A percentile compares a stretch with the other conserved stretches of the same genome.
Evolutionary conservation across 2,113 vertebrate genomes (phyloP).

Genomic region (Caranx ignobilis): DNA sequence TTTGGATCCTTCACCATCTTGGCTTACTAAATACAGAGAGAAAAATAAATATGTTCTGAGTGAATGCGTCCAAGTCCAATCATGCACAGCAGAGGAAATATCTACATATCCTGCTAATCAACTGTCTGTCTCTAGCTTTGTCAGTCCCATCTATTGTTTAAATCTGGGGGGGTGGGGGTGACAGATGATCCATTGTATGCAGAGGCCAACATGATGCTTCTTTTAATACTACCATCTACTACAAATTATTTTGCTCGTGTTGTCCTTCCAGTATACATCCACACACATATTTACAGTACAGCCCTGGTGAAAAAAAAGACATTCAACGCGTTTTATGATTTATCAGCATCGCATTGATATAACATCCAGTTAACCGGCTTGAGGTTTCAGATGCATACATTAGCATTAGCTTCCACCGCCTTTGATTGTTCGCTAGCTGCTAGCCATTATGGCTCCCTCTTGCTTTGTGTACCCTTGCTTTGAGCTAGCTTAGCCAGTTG

Average conservation of each 20-base stretch:
- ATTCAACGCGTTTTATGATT: not conserved
- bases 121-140: conserved; percentile 56
- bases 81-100: not conserved
- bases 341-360: not conserved
- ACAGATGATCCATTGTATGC: conserved; percentile 69
- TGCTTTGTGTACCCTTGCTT: conserved; percentile 61
- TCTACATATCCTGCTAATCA: conserved; percentile 22
- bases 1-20: conserved; percentile 96
- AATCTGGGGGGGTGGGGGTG: conserved; percentile 56
- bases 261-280: not conserved
- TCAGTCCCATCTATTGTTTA: conserved; percentile 74
- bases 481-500: conserved; percentile 31
- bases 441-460: conserved; percentile 41
- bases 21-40: conserved; percentile 58
- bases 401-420: conserved; percentile 50
- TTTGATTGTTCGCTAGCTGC: conserved; percentile 42
- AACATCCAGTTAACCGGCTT: not conserved
- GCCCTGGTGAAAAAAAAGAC: not conserved
- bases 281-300: too few relatives aligned
- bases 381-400: conserved; percentile 34
- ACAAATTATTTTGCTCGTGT: not conserved
- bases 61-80: not conserved
- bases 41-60: not conserved
- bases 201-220: conserved; percentile 40
- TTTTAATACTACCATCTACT: not conserved